Percentiles rank a stretch among this genome's conserved stretches.
Evolutionary conservation across 2,113 vertebrate genomes (phyloP).

Genomic region (Mobula birostris): DNA sequence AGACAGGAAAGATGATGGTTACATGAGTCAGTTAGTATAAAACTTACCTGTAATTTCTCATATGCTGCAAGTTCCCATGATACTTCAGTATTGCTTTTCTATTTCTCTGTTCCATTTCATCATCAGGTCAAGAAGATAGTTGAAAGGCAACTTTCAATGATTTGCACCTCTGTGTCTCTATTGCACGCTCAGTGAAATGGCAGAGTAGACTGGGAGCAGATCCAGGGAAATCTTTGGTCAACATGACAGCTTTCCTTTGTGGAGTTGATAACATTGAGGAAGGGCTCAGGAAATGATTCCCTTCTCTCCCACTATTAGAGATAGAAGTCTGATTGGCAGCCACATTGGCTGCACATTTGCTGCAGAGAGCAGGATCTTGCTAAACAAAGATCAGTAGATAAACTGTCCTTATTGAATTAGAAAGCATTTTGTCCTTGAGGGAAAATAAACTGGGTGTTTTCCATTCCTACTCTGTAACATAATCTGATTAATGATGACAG

Average conservation of each 20-base stretch:
- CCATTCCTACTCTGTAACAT: not conserved
- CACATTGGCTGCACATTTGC: not conserved
- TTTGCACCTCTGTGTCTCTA: not conserved
- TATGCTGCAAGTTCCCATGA: not conserved
- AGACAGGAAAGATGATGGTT: not conserved
- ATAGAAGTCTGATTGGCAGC: not conserved
- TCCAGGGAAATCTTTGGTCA: not conserved
- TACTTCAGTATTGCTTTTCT: not conserved
- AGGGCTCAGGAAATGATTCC: not conserved
- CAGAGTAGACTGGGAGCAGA: not conserved
- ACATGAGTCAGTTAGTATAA: not conserved
- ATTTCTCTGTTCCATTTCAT: not conserved
- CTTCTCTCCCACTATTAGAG: not conserved
- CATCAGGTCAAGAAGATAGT: not conserved
- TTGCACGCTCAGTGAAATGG: not conserved
- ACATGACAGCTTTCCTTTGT: not conserved
- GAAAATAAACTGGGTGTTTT: not conserved
- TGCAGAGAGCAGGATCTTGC: not conserved
- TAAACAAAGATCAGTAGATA: not conserved
- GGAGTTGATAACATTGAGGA: not conserved
- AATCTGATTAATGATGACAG: not conserved
- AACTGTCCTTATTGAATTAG: not conserved
- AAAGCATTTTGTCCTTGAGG: not conserved
- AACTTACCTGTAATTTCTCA: not conserved
- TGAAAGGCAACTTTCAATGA: not conserved